Evolutionary conservation across 2,888 invertebrate species (phyloP).

Genomic region (Epistrophe eligans): DNA sequence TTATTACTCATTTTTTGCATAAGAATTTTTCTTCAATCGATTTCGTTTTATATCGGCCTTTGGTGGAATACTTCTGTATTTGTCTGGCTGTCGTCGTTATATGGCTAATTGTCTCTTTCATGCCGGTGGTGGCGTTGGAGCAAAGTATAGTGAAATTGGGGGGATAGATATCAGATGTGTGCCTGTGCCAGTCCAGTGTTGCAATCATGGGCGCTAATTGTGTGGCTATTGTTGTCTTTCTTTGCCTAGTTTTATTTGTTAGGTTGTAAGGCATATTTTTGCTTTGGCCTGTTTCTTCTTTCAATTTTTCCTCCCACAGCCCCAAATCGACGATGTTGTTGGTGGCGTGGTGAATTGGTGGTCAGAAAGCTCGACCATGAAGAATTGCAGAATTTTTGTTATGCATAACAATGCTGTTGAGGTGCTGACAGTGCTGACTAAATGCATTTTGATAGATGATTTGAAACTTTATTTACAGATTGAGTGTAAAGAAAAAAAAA

Average conservation of each 20-base stretch:
- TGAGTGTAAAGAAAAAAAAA: background rate
- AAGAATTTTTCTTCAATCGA: slow-evolving; percentile 73
- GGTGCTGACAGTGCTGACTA: background rate
- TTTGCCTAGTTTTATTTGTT: slow-evolving; percentile 35
- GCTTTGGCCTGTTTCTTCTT: slow-evolving; percentile 9
- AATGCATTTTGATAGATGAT: slow-evolving; percentile 56
- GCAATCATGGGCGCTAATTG: slow-evolving; percentile 42
- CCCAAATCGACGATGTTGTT: background rate
- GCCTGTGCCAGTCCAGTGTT: background rate
- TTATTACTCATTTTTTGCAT: slow-evolving; percentile 73
- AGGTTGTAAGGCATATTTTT: slow-evolving; percentile 51
- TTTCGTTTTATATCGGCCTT: slow-evolving; percentile 54
- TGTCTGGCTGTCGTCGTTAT: slow-evolving; percentile 30
- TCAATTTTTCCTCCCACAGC: background rate
- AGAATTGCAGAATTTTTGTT: slow-evolving; percentile 46
- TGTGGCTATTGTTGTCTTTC: slow-evolving; percentile 60
- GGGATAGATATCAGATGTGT: background rate
- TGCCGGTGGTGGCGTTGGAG: background rate
- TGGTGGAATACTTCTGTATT: slow-evolving; percentile 53
- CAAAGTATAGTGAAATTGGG: slow-evolving; percentile 33
- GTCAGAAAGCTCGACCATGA: slow-evolving; percentile 8
- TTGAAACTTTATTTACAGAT: background rate
- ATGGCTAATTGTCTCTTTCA: slow-evolving; percentile 65
- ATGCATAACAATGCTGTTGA: slow-evolving; percentile 3
- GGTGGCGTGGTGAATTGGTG: slow-evolving; percentile 8